Base-by-base conservation (phyloP, 2,888 invertebrate genomes). In the Notodonta ziczac region DNA sequence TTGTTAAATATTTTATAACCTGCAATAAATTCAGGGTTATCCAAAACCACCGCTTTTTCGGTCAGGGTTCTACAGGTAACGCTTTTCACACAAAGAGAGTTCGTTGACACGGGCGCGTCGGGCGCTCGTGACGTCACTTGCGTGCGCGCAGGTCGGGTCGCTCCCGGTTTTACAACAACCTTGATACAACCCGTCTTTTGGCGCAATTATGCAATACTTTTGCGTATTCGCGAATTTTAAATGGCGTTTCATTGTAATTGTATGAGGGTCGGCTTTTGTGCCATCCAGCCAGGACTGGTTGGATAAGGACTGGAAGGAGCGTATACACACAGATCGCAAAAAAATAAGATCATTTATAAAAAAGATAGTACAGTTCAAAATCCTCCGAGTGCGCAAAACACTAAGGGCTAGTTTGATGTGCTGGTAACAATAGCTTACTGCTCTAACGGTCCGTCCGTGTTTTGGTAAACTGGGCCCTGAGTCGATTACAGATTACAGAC, bases 41-140 rank as follows among this genome's bases (percentile, higher is more conserved):
- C 40, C 46, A 46, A 57, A 52, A 55, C 56, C 35, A 32, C 12
- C 35, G 56, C 13, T 56, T 56, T 60, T 60, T 58, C 63, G 66
- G 53, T 62, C 59, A 63, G 56, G 61, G 69, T 58, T 65, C 56
- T 42, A 39, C 7, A 50, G 51, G 42, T 39, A 16, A 32, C 58
- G 57, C 56, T 65, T 65, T 65, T 57, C 61, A 56, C 51, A 52
- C n/a, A 57, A 69, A 24, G 6, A 16, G 32, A 52, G 80, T 70
- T 74, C 76, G 71, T 61, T 74, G 76, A 75, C 77, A 66, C 52
- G 61, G 35, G 16, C 13, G 9, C 56, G 50, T 16, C 50, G 16
- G 32, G 6, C 50, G 16, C 53, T 56, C 32, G 56, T 76, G 70
- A 78, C 75, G 72, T 78, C 69, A 75, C 39, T 16, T 65, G 73